Evolutionary conservation across 2,797 vertebrate genomes (phyloP).

Genomic region (Australoheros facetus): DNA sequence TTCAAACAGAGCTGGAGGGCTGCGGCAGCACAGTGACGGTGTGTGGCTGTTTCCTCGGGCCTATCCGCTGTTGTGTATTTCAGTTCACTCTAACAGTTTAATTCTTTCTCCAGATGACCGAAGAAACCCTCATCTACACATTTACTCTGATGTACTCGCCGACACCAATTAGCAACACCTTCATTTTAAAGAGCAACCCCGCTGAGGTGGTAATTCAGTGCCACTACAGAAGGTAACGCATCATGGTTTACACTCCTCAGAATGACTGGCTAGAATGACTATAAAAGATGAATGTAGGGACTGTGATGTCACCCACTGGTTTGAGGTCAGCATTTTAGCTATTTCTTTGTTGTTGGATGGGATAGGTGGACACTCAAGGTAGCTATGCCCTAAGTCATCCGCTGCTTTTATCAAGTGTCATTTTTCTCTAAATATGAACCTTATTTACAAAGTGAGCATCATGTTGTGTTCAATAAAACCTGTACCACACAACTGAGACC

Average conservation of each 20-base stretch:
- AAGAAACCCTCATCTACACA: constrained; percentile 64
- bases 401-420: neutral
- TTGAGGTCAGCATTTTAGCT: neutral
- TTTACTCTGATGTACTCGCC: constrained; percentile 67
- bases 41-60: neutral
- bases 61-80: neutral
- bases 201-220: constrained; percentile 68
- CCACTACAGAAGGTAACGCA: constrained; percentile 69
- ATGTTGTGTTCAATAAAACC: neutral
- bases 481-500: neutral
- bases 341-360: neutral
- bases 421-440: neutral
- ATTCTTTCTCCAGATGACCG: constrained; percentile 56
- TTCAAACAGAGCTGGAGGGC: constrained; percentile 52
- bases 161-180: constrained; percentile 36
- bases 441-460: no score
- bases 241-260: neutral
- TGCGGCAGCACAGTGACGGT: constrained; percentile 66
- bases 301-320: neutral
- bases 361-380: neutral
- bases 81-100: neutral
- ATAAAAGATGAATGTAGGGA: neutral
- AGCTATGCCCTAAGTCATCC: accelerated
- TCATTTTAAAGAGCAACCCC: constrained; percentile 63
- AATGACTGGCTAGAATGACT: neutral